phyloP scores from a whole-genome alignment of 2,113 vertebrate genomes.

The Geothlypis trichas region DNA sequence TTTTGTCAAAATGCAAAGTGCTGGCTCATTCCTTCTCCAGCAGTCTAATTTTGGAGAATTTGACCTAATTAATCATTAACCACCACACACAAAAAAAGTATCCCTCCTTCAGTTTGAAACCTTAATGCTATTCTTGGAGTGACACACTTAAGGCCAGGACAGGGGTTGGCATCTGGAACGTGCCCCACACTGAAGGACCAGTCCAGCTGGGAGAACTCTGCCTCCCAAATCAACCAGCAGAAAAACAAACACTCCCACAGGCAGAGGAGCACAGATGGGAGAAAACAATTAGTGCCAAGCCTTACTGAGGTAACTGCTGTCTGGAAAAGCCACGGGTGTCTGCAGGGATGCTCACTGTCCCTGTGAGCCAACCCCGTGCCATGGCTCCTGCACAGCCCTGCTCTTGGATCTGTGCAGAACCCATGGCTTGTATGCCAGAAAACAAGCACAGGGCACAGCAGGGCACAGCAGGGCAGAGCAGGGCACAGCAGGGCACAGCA shows the following conservation, averaged over 20 bases:
- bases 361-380: accelerated
- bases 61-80: slow-evolving; percentile 77
- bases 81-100: not conserved
- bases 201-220: not conserved
- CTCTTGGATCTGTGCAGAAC: not conserved
- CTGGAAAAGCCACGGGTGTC: accelerated
- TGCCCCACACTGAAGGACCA: accelerated
- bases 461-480: not conserved
- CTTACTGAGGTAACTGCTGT: not conserved
- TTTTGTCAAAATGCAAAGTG: not conserved
- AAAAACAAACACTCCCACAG: not conserved
- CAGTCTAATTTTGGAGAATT: slow-evolving; percentile 68
- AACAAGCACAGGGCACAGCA: not conserved
- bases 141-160: slow-evolving; percentile 54
- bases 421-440: not conserved
- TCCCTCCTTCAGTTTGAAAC: slow-evolving; percentile 27
- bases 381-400: accelerated
- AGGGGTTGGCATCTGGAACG: not conserved
- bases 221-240: not conserved
- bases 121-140: slow-evolving; percentile 41
- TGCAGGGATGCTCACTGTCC: not conserved
- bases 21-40: not conserved
- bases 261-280: not conserved
- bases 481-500: no score
- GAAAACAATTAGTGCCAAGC: accelerated